Evolutionary conservation across 2,797 vertebrate genomes (phyloP).

Genomic region (Peromyscus eremicus): DNA sequence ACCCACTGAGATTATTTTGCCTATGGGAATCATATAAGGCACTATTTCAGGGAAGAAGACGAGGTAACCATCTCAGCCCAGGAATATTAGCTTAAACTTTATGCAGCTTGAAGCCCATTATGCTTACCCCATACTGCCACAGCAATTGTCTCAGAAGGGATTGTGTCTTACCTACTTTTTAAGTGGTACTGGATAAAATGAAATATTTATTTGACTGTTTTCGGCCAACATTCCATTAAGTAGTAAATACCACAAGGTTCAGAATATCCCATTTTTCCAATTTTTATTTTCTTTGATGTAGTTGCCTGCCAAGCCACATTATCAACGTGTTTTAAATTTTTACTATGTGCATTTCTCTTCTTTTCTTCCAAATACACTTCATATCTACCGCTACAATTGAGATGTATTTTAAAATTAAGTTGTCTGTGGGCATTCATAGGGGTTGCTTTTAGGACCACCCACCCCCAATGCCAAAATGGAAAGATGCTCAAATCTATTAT

Average conservation of each 20-base stretch:
- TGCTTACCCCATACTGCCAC: slow-evolving; percentile 51
- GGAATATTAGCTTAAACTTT: slow-evolving; percentile 80
- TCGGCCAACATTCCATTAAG: slow-evolving; percentile 65
- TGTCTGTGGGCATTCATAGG: not conserved
- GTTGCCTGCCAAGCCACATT: not conserved
- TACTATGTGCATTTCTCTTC: not conserved
- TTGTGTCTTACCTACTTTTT: slow-evolving; percentile 68
- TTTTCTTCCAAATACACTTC: not conserved
- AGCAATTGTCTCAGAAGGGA: slow-evolving; percentile 62
- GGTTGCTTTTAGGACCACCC: not conserved
- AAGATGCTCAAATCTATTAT: not conserved
- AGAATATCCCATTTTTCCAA: slow-evolving; percentile 1
- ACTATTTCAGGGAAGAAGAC: slow-evolving; percentile 22
- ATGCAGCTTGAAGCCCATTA: slow-evolving; percentile 67
- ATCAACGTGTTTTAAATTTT: slow-evolving; percentile 39
- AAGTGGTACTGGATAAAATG: slow-evolving; percentile 67
- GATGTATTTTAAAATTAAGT: not conserved
- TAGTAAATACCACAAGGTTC: slow-evolving; percentile 39
- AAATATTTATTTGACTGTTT: slow-evolving; percentile 79
- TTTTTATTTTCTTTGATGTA: slow-evolving; percentile 25
- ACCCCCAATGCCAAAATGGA: not conserved
- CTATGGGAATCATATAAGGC: slow-evolving; percentile 63
- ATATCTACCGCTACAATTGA: not conserved
- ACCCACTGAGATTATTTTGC: slow-evolving; percentile 81
- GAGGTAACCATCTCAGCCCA: slow-evolving; percentile 15